phyloP scores from a whole-genome alignment of 2,113 vertebrate genomes.

The Deroptyus accipitrinus region DNA sequence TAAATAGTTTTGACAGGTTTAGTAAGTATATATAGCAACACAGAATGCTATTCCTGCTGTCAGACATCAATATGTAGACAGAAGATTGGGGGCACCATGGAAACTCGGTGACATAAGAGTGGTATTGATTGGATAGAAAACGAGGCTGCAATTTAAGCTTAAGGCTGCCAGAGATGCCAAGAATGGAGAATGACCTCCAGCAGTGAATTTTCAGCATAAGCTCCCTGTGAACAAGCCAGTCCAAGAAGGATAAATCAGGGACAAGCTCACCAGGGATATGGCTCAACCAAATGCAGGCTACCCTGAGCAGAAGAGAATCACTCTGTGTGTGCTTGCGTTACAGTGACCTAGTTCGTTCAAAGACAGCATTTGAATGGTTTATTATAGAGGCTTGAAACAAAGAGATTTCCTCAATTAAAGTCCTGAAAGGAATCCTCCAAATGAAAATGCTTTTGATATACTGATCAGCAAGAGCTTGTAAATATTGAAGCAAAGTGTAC shows the following conservation, averaged over 20 bases:
- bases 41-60: conserved; percentile 51
- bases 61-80: conserved; percentile 59
- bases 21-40: conserved; percentile 44
- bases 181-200: conserved; percentile 58
- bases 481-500: neutral
- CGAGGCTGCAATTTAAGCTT: conserved; percentile 18
- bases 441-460: conserved; percentile 55
- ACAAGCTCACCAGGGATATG: conserved; percentile 56
- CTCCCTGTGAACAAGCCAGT: conserved; percentile 52
- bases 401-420: conserved; percentile 64
- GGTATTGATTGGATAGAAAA: conserved; percentile 42
- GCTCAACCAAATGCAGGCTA: neutral
- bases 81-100: conserved; percentile 53
- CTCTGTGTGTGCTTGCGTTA: neutral
- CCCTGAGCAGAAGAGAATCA: conserved; percentile 19
- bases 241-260: conserved; percentile 59
- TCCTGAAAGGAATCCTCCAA: conserved; percentile 56
- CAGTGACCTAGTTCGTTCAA: conserved; percentile 56
- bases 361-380: conserved; percentile 34
- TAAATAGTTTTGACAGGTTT: conserved; percentile 65
- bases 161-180: conserved; percentile 44
- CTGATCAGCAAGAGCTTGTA: conserved; percentile 32
- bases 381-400: conserved; percentile 43
- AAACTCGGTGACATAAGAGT: conserved; percentile 44
- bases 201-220: conserved; percentile 46